Percentiles rank a stretch among this genome's conserved stretches.
Conservation (phyloP, 92 coral and sea anemone genomes). For the Phenganax stokvisi region DNA sequence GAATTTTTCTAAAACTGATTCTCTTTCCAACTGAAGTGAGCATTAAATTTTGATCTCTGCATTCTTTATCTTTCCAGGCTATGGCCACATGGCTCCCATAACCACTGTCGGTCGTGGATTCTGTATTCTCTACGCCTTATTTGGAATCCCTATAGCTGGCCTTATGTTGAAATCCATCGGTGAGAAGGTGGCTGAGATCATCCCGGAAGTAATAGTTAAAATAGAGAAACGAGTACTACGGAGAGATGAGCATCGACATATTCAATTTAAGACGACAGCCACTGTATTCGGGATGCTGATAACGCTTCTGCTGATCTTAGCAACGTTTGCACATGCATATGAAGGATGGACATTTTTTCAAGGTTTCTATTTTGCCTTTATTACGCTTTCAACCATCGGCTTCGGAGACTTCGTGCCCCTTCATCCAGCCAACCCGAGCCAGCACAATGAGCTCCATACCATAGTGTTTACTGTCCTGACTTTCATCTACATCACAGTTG, state of each 20-base stretch:
- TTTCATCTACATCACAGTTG: slow-evolving; percentile 88
- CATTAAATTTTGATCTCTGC: neutral
- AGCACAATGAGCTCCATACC: slow-evolving; percentile 28
- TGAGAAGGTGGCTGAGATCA: slow-evolving; percentile 82
- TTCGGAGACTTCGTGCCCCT: slow-evolving; percentile 95
- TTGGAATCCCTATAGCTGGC: slow-evolving; percentile 97
- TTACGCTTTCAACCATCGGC: slow-evolving; percentile 92
- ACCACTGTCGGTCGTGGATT: slow-evolving; percentile 91
- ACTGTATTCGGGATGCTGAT: slow-evolving; percentile 72
- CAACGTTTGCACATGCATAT: slow-evolving; percentile 78
- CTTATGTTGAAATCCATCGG: slow-evolving; percentile 98
- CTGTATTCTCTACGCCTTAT: slow-evolving; percentile 93
- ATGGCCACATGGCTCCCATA: slow-evolving; percentile 93
- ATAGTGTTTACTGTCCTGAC: slow-evolving; percentile 81
- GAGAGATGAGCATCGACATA: slow-evolving; percentile 64
- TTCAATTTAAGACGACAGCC: slow-evolving; percentile 73
- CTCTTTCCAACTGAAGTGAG: neutral
- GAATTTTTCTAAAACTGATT: neutral
- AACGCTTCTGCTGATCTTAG: slow-evolving; percentile 65
- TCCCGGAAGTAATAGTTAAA: slow-evolving; percentile 65
- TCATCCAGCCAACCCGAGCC: slow-evolving; percentile 59
- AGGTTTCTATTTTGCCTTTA: slow-evolving; percentile 94
- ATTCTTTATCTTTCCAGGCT: slow-evolving; percentile 50
- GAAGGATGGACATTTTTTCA: slow-evolving; percentile 99
- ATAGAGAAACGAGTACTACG: slow-evolving; percentile 65